Conservation (phyloP, 2,888 invertebrate species). For the Slavum lentiscoides region DNA sequence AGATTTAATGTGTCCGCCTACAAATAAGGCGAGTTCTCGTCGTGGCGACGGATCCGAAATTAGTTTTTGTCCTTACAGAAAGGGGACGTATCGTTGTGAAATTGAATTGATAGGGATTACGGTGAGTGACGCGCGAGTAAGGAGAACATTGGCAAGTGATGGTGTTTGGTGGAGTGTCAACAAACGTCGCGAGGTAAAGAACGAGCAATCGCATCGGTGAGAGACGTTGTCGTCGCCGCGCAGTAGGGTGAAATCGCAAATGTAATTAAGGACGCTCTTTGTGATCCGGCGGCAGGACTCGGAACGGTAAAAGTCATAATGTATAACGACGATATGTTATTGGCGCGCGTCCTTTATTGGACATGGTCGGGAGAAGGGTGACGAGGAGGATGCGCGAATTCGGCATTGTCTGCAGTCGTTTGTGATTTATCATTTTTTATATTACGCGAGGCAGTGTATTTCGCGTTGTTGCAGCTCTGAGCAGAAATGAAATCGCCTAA, state of each 20-base stretch:
- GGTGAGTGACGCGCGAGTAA: background rate
- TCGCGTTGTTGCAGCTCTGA: background rate
- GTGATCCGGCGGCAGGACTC: background rate
- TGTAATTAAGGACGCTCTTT: conserved; percentile 20
- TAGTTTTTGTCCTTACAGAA: no score
- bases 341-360: no score
- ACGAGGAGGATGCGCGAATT: no score
- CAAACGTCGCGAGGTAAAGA: no score
- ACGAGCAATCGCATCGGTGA: background rate
- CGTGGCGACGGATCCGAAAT: no score
- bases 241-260: conserved; percentile 25
- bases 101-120: background rate
- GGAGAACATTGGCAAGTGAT: background rate
- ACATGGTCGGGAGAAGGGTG: no score
- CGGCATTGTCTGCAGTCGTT: background rate
- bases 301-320: conserved; percentile 9
- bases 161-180: background rate
- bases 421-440: conserved; percentile 20
- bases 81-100: background rate
- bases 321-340: background rate
- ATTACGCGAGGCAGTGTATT: background rate
- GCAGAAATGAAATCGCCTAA: no score
- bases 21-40: no score
- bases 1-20: no score
- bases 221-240: background rate